Evolutionary conservation across 2,888 invertebrate species (phyloP), one percentile per base, ranked within the genome.

Genomic region (Atethmia centrago): DNA sequence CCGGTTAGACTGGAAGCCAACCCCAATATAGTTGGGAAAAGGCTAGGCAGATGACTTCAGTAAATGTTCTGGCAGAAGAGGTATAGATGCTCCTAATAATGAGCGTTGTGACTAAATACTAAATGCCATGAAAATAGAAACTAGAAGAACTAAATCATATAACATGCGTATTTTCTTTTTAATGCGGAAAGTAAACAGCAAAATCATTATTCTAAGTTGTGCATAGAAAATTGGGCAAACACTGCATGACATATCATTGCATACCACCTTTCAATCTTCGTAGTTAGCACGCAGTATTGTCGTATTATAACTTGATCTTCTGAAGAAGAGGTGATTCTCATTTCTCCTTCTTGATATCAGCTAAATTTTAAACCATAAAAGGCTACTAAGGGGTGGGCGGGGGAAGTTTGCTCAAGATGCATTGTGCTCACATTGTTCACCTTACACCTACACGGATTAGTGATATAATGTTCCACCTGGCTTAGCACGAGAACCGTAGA

Each of bases 191-290:
- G 14, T 70, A 67, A 53, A 53, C 10, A 19, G 1, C 28, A 49
- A 64, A 55, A 63, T 47, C 51, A 69, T 58, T 25, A 45, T 31
- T 5, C 19, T 36, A 69, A 66, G 14, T 56, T 40, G 25, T 45
- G 36, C 16, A 65, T 80, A 65, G n/a, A 62, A 71, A 74, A 75
- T 62, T 71, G 28, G 25, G 8, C 55, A 16, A 58, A 47, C 42
- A 64, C 55, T 65, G 84, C 77, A 84, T 76, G 81, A 81, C 53
- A 64, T 61, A 64, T 76, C 65, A 71, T 81, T 82, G 78, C 78
- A 85, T 71, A 85, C 64, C 83, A 85, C 72, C 70, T 70, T 74
- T 82, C 69, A 70, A 65, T 49, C n/a, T 76, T 40, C 36, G 75
- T 84, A 84, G 76, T 71, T 68, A 68, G 67, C 25, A 55, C 56